Percentiles rank a stretch among this genome's conserved stretches.
phyloP scores from a whole-genome alignment of 2,888 invertebrate genomes.

The Listrodromus nycthemerus region DNA sequence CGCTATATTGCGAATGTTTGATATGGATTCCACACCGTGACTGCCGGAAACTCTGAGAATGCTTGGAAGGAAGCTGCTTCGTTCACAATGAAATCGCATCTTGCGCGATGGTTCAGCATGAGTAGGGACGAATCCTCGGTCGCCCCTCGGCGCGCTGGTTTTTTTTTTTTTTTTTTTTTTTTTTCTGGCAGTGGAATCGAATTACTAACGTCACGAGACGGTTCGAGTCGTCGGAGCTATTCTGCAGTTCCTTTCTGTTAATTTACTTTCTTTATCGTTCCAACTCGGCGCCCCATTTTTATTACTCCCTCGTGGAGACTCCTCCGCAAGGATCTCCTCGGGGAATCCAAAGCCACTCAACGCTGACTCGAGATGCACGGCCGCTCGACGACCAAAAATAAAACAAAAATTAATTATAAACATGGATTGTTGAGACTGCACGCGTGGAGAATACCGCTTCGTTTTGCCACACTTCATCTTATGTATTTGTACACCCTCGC shows the following conservation, averaged over 20 bases:
- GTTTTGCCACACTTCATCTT: no score
- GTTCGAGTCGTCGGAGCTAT: slow-evolving; percentile 33
- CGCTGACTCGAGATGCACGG: slow-evolving; percentile 3
- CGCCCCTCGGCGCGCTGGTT: slow-evolving; percentile 35
- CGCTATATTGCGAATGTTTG: slow-evolving; percentile 33
- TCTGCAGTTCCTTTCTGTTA: neutral
- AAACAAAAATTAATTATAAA: neutral
- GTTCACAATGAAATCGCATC: slow-evolving; percentile 29
- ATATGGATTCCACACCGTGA: slow-evolving; percentile 22
- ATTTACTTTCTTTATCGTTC: slow-evolving; percentile 32
- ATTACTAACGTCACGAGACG: slow-evolving; percentile 57
- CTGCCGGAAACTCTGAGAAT: slow-evolving; percentile 51
- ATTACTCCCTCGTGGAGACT: neutral
- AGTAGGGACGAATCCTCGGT: slow-evolving; percentile 8
- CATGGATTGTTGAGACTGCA: neutral
- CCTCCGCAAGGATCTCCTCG: neutral
- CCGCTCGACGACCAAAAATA: neutral
- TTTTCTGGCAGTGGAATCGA: slow-evolving; percentile 63
- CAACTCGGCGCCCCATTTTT: slow-evolving; percentile 24
- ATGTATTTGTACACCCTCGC: no score
- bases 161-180: slow-evolving; percentile 23
- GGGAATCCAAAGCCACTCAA: slow-evolving; percentile 37
- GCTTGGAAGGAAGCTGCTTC: slow-evolving; percentile 22
- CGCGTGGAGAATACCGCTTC: no score
- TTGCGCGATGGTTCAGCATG: neutral